Percentiles rank a stretch among this genome's conserved stretches.
These are phyloP conservation scores for Metaphire vulgaris DNA, from an alignment of 1,140 invertebrate species.

Conservation along the genomic window DNA sequence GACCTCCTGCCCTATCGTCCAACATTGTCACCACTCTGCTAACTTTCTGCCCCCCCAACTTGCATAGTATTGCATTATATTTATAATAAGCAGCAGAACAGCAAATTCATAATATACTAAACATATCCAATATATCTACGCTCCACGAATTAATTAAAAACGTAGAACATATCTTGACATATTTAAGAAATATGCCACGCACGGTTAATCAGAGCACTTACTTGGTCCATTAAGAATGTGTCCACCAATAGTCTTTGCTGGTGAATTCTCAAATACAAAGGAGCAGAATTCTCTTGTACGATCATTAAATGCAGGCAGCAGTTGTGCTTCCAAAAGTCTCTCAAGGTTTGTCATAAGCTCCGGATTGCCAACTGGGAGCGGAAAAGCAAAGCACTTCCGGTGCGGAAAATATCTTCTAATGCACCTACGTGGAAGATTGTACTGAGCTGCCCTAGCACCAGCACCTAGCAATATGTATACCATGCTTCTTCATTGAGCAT, in stretches of 20 bases:
- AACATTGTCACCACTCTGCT: no score
- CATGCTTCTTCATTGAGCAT: no score
- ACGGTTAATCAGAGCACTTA: not conserved
- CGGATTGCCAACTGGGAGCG: not conserved
- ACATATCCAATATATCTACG: no score
- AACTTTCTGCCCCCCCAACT: no score
- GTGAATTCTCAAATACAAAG: not conserved
- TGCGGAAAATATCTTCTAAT: not conserved
- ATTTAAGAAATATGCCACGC: no score
- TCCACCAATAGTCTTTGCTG: not conserved
- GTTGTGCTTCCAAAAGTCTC: not conserved
- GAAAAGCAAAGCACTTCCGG: not conserved
- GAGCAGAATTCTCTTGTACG: not conserved
- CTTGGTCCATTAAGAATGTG: not conserved
- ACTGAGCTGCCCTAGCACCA: not conserved
- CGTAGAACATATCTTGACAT: no score
- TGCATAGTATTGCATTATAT: no score
- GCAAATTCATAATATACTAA: no score
- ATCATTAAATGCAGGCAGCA: not conserved
- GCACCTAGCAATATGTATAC: constrained; percentile 6
- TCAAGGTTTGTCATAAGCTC: not conserved
- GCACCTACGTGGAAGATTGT: not conserved
- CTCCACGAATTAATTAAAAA: no score
- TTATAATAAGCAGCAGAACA: no score
- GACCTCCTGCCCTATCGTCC: no score